These are phyloP conservation scores for Chelonoidis abingdonii DNA, from an alignment of 2,113 vertebrate genomes.

Conservation along the genomic window DNA sequence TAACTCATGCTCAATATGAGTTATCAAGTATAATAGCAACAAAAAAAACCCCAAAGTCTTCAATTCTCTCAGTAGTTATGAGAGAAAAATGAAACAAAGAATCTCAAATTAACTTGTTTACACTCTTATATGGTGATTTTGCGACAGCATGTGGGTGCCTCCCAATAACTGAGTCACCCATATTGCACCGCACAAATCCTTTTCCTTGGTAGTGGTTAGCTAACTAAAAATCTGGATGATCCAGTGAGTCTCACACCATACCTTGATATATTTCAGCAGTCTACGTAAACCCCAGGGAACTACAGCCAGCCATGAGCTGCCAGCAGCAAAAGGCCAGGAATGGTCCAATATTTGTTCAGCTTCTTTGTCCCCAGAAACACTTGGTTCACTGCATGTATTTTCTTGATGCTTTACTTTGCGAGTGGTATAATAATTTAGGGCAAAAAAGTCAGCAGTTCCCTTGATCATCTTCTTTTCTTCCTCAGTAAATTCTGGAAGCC, in stretches of 20 bases:
- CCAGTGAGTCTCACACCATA: constrained; percentile 35
- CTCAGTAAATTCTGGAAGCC: constrained; percentile 82
- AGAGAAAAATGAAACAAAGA: constrained; percentile 29
- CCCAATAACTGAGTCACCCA: background rate
- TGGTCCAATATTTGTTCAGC: constrained; percentile 76
- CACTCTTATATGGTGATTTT: background rate
- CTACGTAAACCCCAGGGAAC: constrained; percentile 80
- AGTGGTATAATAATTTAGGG: constrained; percentile 86
- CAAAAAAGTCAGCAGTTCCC: constrained; percentile 87
- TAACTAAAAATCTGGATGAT: background rate
- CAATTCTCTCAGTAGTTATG: background rate
- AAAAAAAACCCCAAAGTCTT: constrained; percentile 16
- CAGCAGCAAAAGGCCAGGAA: constrained; percentile 78
- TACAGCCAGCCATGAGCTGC: constrained; percentile 79
- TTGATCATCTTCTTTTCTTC: constrained; percentile 78
- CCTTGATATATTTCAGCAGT: constrained; percentile 85
- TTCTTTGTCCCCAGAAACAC: constrained; percentile 70
- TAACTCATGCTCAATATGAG: background rate
- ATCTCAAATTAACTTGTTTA: constrained; percentile 41
- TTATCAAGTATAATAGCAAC: constrained; percentile 25
- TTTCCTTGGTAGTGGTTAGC: background rate
- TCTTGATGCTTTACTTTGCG: constrained; percentile 74
- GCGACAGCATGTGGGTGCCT: background rate
- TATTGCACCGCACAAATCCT: background rate
- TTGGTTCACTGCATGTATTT: constrained; percentile 19